Percentiles rank a stretch among this genome's conserved stretches.
phyloP scores from a whole-genome alignment of 2,888 invertebrate species.

The Pherbina coryleti region DNA sequence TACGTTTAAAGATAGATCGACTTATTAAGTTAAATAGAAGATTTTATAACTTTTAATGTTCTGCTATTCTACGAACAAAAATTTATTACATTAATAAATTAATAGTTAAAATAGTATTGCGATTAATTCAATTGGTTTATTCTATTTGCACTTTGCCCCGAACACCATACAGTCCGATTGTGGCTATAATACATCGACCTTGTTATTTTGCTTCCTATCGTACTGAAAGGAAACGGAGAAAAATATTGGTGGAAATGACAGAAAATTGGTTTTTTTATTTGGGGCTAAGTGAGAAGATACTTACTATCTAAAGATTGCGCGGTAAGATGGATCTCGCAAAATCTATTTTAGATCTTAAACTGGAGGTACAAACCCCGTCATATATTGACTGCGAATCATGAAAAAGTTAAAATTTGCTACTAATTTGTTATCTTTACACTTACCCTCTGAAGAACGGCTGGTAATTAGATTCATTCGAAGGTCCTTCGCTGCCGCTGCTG shows the following conservation, averaged over 20 bases:
- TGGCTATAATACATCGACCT: no score
- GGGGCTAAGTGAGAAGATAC: no score
- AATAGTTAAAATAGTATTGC: not conserved
- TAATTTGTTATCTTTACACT: conserved; percentile 37
- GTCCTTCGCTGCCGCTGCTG: conserved; percentile 53
- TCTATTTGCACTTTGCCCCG: conserved; percentile 24
- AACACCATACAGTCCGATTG: not conserved
- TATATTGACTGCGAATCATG: conserved; percentile 73
- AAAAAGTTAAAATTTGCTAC: not conserved
- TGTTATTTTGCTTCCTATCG: no score
- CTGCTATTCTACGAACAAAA: not conserved
- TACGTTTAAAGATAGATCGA: conserved; percentile 38
- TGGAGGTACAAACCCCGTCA: conserved; percentile 82
- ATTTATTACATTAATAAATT: not conserved
- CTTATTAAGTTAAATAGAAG: not conserved
- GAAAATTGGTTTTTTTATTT: no score
- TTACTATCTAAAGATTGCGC: no score
- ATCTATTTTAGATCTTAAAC: conserved; percentile 71
- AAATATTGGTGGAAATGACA: no score
- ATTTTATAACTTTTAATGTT: not conserved
- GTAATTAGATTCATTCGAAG: conserved; percentile 73
- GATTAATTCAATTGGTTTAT: not conserved
- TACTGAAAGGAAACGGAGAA: no score
- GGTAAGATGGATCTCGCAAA: no score
- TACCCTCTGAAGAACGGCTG: conserved; percentile 94